Conservation (phyloP, 2,797 vertebrate genomes). For the Craterocephalus amniculus region DNA sequence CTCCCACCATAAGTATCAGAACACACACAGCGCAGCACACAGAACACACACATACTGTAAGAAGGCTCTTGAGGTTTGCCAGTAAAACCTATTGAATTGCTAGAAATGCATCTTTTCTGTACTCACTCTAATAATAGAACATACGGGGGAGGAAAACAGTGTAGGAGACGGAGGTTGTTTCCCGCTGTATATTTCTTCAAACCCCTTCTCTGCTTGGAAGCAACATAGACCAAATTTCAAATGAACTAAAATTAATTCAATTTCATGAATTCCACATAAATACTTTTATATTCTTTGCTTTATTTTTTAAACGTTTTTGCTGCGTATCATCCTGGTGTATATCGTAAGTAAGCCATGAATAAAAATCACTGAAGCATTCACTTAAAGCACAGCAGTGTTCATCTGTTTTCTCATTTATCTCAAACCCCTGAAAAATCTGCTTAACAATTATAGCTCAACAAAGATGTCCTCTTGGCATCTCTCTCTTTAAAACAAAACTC, state of each 20-base stretch:
- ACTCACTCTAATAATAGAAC: conserved; percentile 55
- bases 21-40: background rate
- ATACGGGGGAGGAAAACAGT: conserved; percentile 48
- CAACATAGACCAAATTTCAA: background rate
- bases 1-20: conserved; percentile 9
- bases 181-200: conserved; percentile 35
- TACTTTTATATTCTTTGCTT: background rate
- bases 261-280: background rate
- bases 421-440: background rate
- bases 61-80: conserved; percentile 29
- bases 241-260: background rate
- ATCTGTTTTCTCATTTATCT: background rate
- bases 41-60: conserved; percentile 22
- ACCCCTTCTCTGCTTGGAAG: conserved; percentile 2
- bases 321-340: background rate
- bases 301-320: background rate
- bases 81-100: conserved; percentile 31
- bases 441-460: background rate
- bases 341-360: conserved; percentile 8
- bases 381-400: background rate
- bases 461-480: background rate
- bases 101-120: conserved; percentile 57
- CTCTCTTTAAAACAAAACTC: background rate
- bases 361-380: background rate
- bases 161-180: conserved; percentile 39